Base-by-base conservation (phyloP, 2,888 invertebrate genomes). In the Papilio demoleus region DNA sequence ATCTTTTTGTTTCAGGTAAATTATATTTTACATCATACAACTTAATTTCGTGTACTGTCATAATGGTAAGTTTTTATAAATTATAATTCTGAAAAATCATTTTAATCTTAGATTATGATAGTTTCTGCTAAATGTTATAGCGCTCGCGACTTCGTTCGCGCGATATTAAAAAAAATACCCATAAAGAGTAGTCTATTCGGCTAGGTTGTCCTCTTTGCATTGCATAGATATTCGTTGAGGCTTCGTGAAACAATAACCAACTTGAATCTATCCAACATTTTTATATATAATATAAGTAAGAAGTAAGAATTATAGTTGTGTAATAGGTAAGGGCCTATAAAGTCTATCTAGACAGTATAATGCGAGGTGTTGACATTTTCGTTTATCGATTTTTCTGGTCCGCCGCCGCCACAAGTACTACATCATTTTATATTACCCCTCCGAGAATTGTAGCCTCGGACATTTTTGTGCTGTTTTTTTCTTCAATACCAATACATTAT, bases 401-500 rank as follows among this genome's bases (percentile, higher is more conserved):
- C 77, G 82, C 81, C 79, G 78, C 76, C 76, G 81, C 78, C 80
- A 81, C 80, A 82, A 77, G 78, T 77, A 78, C 77, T 88, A 83
- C 84, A 88, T 88, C 86, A 88, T 84, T 86, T 86, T 88, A 87
- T 87, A 77, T 75, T 77, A 79, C 79, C 82, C 88, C 82, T 86
- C 70, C 56, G 85, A 78, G 88, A 79, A 78, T 76, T 70, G 77
- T 77, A 76, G 77, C 79, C 79, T 81, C 81, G 80, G 80, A 79
- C 77, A 80, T 80, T 81, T 80, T 78, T 79, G 78, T 81, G 81
- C 82, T 81, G 24, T 50, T 80, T 79, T 78, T 78, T 79, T 81
- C 80, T 73, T 71, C 75, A 79, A n/a, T n/a, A 9, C n/a, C 9
- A 40, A 38, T 6, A 11, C 31, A 31, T 38, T 38, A n/a, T 63